Evolutionary conservation across 2,113 vertebrate species (phyloP).

Genomic region (Ceyx margarethae): DNA sequence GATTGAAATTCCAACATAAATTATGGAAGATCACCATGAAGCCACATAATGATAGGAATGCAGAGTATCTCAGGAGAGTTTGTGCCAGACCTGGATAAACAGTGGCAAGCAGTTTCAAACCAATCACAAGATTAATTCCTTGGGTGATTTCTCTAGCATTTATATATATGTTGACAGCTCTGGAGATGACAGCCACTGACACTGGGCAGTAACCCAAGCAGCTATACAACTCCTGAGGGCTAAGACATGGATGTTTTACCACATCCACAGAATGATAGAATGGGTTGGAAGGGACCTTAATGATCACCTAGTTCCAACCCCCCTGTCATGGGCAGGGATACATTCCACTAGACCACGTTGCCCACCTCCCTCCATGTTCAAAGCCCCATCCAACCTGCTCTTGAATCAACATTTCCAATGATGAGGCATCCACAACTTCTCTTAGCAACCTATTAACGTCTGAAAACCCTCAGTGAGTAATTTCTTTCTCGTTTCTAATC

Average conservation of each 20-base stretch:
- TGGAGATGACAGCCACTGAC: not conserved
- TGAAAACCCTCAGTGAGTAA: not conserved
- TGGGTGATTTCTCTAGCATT: not conserved
- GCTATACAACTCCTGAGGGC: not conserved
- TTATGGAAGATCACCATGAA: rapidly evolving
- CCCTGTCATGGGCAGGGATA: not conserved
- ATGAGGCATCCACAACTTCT: not conserved
- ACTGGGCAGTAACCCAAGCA: not conserved
- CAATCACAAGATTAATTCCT: not conserved
- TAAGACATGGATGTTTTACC: not conserved
- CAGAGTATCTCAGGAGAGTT: not conserved
- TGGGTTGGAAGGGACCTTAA: not conserved
- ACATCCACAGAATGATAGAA: not conserved
- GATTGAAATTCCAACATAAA: not conserved
- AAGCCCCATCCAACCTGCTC: not conserved
- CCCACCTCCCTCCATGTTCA: too few relatives aligned
- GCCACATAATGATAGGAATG: not conserved
- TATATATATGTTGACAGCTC: not conserved
- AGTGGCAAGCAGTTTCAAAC: not conserved
- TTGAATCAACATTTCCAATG: not conserved
- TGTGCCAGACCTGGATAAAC: not conserved
- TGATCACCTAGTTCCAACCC: not conserved
- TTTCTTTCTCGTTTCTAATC: not conserved
- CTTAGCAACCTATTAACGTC: not conserved
- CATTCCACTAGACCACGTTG: not conserved